Evolutionary conservation across 2,797 vertebrate genomes (phyloP).

Genomic region (Mastacembelus armatus): DNA sequence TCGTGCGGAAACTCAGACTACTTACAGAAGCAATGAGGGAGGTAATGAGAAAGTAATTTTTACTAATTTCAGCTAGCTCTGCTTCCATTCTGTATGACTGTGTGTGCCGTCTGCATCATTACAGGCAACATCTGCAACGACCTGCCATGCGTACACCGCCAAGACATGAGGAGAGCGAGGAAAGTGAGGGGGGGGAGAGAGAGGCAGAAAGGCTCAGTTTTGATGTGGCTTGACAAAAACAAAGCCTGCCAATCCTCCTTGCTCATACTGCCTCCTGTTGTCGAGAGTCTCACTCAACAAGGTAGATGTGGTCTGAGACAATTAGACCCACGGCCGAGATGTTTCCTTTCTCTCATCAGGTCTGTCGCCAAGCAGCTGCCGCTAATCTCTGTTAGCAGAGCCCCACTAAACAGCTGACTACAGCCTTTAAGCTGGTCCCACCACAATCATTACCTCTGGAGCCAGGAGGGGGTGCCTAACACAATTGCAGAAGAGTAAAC

Average conservation of each 20-base stretch:
- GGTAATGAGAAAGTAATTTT: conserved; percentile 90
- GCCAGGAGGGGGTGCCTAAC: conserved; percentile 64
- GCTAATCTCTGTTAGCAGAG: conserved; percentile 80
- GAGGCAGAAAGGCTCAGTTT: conserved; percentile 45
- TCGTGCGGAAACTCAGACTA: conserved; percentile 86
- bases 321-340: conserved; percentile 52
- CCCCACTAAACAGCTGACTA: conserved; percentile 75
- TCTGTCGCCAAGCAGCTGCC: conserved; percentile 73
- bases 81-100: conserved; percentile 81
- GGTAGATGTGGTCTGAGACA: conserved; percentile 60
- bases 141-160: conserved; percentile 73
- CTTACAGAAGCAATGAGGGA: conserved; percentile 89
- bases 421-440: conserved; percentile 77
- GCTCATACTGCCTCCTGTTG: conserved; percentile 80
- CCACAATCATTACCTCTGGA: conserved; percentile 77
- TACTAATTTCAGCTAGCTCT: conserved; percentile 85
- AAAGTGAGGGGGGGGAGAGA: conserved; percentile 6
- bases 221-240: conserved; percentile 57
- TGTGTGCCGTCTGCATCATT: conserved; percentile 85
- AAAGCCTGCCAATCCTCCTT: conserved; percentile 58
- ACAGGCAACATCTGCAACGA: conserved; percentile 85
- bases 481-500: conserved; percentile 77
- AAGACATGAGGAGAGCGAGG: conserved; percentile 27
- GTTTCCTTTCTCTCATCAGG: conserved; percentile 39
- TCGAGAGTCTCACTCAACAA: conserved; percentile 59